Conservation (phyloP, 2,113 vertebrate genomes). For the Serranochromis macrocephalus region DNA sequence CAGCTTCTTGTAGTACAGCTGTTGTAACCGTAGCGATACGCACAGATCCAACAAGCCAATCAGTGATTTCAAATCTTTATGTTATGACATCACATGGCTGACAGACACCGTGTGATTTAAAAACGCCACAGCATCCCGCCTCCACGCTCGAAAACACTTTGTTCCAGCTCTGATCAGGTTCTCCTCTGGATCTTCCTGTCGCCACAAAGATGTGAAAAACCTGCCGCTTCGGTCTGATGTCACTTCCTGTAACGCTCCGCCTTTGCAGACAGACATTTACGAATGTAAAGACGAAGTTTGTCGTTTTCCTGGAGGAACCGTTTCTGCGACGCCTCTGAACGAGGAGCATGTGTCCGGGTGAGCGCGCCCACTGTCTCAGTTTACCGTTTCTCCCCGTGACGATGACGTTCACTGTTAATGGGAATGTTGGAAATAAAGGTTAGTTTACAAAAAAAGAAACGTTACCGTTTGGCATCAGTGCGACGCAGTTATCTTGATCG, state of each 20-base stretch:
- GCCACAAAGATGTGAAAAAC: not conserved
- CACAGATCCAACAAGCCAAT: not conserved
- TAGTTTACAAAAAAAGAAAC: not conserved
- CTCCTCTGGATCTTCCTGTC: not conserved
- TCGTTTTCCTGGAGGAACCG: not conserved
- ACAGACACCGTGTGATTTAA: not conserved
- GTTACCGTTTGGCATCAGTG: slow-evolving; percentile 81
- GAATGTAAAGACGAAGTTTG: not conserved
- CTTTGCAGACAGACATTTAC: not conserved
- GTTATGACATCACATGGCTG: not conserved
- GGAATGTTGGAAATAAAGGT: not conserved
- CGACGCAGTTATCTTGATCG: slow-evolving; percentile 83
- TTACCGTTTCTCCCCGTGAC: not conserved
- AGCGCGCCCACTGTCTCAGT: too few species aligned
- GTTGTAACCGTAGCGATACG: not conserved
- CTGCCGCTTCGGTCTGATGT: not conserved
- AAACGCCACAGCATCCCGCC: not conserved
- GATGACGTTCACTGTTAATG: not conserved
- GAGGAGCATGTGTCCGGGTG: not conserved
- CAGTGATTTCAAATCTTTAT: not conserved
- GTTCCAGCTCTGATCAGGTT: not conserved
- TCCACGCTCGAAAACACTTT: not conserved
- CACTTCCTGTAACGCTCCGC: not conserved
- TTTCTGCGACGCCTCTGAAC: not conserved
- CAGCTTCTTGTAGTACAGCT: not conserved